Percentiles rank a stretch among this genome's conserved stretches.
phyloP scores from a whole-genome alignment of 2,797 vertebrate species.

The Phoxinus dragarum region DNA sequence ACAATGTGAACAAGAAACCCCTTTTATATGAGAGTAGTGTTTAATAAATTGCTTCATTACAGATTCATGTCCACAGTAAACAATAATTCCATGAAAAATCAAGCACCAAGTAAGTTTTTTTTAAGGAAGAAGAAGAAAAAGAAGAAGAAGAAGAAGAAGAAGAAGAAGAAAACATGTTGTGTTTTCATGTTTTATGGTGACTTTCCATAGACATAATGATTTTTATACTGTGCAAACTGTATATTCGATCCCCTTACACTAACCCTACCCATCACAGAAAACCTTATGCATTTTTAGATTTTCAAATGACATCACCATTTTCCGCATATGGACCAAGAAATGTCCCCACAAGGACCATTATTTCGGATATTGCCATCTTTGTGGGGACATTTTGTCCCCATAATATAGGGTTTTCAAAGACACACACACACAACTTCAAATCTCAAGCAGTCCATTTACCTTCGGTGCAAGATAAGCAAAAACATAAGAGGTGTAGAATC shows the following conservation, averaged over 20 bases:
- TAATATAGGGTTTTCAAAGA: not conserved
- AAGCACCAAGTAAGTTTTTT: not conserved
- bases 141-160: too few species aligned
- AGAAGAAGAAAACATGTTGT: not conserved
- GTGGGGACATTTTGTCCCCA: not conserved
- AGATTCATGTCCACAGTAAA: constrained; percentile 12
- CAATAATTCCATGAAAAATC: constrained; percentile 17
- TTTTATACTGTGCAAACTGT: not conserved
- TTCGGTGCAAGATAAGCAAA: constrained; percentile 32
- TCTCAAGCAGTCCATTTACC: constrained; percentile 31
- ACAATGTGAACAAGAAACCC: constrained; percentile 21
- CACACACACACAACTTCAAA: not conserved
- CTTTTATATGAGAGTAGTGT: constrained; percentile 1
- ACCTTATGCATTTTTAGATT: not conserved
- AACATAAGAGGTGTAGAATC: constrained; percentile 15
- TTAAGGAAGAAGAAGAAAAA: too few species aligned
- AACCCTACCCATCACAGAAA: not conserved
- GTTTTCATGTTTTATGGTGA: not conserved
- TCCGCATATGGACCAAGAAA: not conserved
- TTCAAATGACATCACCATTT: not conserved
- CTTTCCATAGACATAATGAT: not conserved
- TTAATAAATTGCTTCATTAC: constrained; percentile 38
- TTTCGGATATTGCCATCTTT: not conserved
- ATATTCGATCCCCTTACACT: not conserved
- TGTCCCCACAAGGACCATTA: not conserved